Conservation (phyloP, 1,140 invertebrate genomes). For the Nilaparvata lugens region DNA sequence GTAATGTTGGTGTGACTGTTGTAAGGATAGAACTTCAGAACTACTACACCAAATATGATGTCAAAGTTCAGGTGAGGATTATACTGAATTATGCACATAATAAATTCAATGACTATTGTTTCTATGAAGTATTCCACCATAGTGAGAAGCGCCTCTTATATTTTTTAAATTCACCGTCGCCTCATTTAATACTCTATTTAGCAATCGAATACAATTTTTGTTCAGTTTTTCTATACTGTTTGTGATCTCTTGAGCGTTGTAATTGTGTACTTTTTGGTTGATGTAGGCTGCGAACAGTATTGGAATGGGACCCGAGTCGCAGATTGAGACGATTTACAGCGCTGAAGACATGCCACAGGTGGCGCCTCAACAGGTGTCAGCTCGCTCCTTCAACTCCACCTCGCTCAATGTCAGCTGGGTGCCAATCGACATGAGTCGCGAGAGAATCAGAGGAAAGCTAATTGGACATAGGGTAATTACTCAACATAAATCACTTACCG, state of each 20-base stretch:
- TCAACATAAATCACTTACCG: background rate
- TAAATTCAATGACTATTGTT: no score
- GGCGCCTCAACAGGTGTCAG: conserved; percentile 70
- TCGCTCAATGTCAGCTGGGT: conserved; percentile 85
- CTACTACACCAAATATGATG: conserved; percentile 84
- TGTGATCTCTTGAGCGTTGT: no score
- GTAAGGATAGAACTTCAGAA: conserved; percentile 61
- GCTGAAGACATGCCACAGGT: conserved; percentile 93
- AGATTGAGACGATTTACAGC: conserved; percentile 68
- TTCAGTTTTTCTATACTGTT: no score
- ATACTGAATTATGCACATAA: no score
- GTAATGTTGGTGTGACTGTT: conserved; percentile 67
- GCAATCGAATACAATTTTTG: no score
- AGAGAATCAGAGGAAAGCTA: conserved; percentile 77
- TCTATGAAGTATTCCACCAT: no score
- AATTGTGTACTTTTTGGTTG: background rate
- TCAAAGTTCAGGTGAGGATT: conserved; percentile 60
- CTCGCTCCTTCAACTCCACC: conserved; percentile 78
- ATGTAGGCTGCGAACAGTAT: conserved; percentile 66
- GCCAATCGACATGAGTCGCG: conserved; percentile 75
- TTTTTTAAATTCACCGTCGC: no score
- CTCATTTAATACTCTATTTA: background rate
- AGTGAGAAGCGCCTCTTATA: no score
- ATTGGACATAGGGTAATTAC: conserved; percentile 74
- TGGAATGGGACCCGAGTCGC: conserved; percentile 74